Evolutionary conservation across 2,113 vertebrate species (phyloP).

Genomic region (Globicephala melas): DNA sequence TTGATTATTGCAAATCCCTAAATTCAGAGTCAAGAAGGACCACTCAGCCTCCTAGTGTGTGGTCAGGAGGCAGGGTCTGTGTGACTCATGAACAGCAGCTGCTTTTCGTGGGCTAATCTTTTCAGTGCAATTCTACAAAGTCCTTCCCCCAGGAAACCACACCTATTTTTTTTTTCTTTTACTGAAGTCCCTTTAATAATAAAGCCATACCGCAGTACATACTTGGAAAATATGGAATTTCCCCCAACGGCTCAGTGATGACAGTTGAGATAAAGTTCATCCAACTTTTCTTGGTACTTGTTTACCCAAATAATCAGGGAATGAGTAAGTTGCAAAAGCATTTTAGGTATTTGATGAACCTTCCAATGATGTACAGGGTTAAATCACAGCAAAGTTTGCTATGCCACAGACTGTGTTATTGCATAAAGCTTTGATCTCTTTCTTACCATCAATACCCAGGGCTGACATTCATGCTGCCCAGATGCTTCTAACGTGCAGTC

Average conservation of each 20-base stretch:
- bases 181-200: conserved; percentile 12
- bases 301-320: conserved; percentile 5
- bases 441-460: not conserved
- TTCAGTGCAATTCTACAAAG: not conserved
- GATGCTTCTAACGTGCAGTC: not conserved
- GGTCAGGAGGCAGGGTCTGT: not conserved
- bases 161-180: not conserved
- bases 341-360: conserved; percentile 16
- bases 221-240: conserved; percentile 24
- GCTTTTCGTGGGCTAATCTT: not conserved
- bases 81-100: conserved; percentile 33
- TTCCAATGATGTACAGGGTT: not conserved
- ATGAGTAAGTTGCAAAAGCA: conserved; percentile 27
- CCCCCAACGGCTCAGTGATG: not conserved
- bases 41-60: not conserved
- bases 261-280: conserved; percentile 49
- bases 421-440: not conserved
- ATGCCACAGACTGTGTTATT: not conserved
- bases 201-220: not conserved
- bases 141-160: conserved; percentile 47
- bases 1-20: not conserved
- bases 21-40: not conserved
- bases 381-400: not conserved
- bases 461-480: not conserved
- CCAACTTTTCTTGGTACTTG: not conserved